Conservation (phyloP, 2,888 invertebrate species). For the Drosophila acutilabella region DNA sequence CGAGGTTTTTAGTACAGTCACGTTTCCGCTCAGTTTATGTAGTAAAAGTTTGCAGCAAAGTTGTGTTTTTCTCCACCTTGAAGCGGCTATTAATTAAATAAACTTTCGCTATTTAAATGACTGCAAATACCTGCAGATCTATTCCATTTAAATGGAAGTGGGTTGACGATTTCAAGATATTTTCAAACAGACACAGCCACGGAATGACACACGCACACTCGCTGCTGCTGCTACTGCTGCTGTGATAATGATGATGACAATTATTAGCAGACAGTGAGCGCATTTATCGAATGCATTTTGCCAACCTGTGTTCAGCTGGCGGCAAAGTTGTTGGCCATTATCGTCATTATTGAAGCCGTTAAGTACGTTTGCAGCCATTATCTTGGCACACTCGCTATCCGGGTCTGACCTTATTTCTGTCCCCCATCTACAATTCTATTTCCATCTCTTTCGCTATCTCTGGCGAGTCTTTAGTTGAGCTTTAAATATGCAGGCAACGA, state of each 20-base stretch:
- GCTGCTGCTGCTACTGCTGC: constrained; percentile 6
- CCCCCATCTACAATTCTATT: background rate
- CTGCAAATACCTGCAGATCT: constrained; percentile 12
- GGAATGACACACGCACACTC: constrained; percentile 1
- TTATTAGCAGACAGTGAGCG: constrained; percentile 57
- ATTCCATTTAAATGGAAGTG: background rate
- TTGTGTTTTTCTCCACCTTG: background rate
- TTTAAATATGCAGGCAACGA: constrained; percentile 65
- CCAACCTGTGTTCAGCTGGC: constrained; percentile 52
- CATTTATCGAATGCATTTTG: constrained; percentile 67
- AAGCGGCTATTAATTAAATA: constrained; percentile 42
- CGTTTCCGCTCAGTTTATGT: background rate
- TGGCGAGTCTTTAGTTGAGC: constrained; percentile 47
- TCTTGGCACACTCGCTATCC: constrained; percentile 28
- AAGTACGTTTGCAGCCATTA: constrained; percentile 73
- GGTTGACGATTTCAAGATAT: background rate
- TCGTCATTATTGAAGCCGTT: constrained; percentile 82
- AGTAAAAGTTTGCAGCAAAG: background rate
- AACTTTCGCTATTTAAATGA: constrained; percentile 10
- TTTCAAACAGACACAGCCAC: background rate
- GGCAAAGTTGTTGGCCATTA: constrained; percentile 59
- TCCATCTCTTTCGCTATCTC: background rate
- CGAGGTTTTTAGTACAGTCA: background rate
- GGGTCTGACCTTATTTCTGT: background rate
- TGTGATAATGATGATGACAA: constrained; percentile 60